Conservation (phyloP, 2,888 invertebrate genomes). For the Tholera decimalis region DNA sequence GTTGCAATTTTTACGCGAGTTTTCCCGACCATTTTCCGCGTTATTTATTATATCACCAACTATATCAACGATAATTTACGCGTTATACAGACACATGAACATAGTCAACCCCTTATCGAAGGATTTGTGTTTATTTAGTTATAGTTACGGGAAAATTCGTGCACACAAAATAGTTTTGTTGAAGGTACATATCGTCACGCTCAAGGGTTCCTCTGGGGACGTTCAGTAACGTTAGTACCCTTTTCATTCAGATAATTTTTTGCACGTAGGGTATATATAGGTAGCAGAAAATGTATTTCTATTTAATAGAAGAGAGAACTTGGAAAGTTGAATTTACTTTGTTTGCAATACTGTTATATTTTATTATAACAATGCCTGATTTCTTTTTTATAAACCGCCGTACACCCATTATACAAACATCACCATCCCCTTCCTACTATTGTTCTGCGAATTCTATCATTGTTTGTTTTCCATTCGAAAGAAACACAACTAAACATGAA, state of each 20-base stretch:
- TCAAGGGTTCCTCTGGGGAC: slow-evolving; percentile 31
- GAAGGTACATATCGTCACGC: slow-evolving; percentile 23
- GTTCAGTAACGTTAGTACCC: slow-evolving; percentile 11
- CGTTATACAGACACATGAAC: slow-evolving; percentile 34
- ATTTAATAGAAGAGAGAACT: neutral
- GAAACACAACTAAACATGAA: neutral
- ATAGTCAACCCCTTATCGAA: slow-evolving; percentile 45
- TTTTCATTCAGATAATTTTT: slow-evolving; percentile 36
- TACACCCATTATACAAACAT: neutral
- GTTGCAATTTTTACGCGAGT: slow-evolving; percentile 15
- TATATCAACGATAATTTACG: slow-evolving; percentile 52
- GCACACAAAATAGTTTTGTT: slow-evolving; percentile 34
- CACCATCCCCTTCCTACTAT: neutral
- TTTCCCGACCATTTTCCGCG: slow-evolving; percentile 24
- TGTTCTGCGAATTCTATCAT: neutral
- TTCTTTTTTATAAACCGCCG: neutral
- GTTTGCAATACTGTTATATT: neutral
- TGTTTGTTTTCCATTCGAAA: slow-evolving; percentile 7
- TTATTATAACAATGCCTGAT: neutral
- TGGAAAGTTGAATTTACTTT: neutral
- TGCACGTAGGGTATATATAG: slow-evolving; percentile 2
- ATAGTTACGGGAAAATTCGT: slow-evolving; percentile 21
- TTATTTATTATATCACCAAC: slow-evolving; percentile 51
- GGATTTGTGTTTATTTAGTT: slow-evolving; percentile 42
- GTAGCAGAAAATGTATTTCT: slow-evolving; percentile 17